Conservation (phyloP, 2,113 vertebrate species). For the Elephas maximus region DNA sequence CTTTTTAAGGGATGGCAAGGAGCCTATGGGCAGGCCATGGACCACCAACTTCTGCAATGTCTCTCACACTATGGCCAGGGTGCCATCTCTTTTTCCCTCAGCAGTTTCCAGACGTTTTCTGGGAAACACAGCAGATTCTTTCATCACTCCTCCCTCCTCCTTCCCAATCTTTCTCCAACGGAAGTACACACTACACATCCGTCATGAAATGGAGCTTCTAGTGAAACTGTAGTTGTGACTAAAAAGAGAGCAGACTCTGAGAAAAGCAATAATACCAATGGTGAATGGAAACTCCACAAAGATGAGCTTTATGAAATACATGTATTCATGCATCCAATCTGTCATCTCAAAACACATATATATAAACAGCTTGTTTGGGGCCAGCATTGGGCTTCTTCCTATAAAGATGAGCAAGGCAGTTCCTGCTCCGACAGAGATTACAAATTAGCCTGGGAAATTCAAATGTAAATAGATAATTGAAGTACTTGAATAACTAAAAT, state of each 20-base stretch:
- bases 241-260: not conserved
- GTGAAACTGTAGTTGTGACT: not conserved
- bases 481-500: not conserved
- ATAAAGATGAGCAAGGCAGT: not conserved
- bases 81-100: not conserved
- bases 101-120: not conserved
- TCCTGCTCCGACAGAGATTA: not conserved
- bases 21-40: fast-evolving
- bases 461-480: not conserved
- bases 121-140: not conserved
- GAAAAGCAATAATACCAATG: not conserved
- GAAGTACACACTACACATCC: not conserved
- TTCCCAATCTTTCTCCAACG: not conserved
- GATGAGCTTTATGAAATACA: not conserved
- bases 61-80: not conserved
- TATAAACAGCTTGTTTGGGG: not conserved
- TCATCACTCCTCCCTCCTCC: not conserved
- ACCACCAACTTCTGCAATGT: not conserved
- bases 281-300: not conserved
- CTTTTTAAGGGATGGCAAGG: not conserved
- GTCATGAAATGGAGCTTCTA: not conserved
- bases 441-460: not conserved
- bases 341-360: not conserved
- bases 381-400: not conserved
- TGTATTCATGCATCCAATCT: not conserved